Conservation (phyloP, 2,888 invertebrate species). For the Tinea trinotella region DNA sequence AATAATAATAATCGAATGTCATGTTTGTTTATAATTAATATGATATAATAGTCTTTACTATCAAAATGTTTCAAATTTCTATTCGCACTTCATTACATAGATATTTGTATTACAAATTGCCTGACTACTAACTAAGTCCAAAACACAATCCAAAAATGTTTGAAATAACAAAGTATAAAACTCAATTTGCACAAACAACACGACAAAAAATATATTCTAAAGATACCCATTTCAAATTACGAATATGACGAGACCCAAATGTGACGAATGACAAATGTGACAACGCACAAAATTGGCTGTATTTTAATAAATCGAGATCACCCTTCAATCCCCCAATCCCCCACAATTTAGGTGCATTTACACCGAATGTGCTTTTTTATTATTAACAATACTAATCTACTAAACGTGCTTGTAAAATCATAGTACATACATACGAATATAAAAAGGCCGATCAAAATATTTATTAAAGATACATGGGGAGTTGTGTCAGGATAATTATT, state of each 20-base stretch:
- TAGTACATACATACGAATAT: too few species aligned
- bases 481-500: too few species aligned
- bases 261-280: slow-evolving; percentile 13
- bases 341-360: not conserved
- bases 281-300: not conserved
- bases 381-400: too few species aligned
- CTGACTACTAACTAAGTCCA: not conserved
- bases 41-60: too few species aligned
- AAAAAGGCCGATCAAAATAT: too few species aligned
- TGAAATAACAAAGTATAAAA: not conserved
- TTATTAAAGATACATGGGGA: too few species aligned
- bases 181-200: slow-evolving; percentile 12
- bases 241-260: slow-evolving; percentile 6
- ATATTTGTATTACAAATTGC: too few species aligned
- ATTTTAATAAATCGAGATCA: slow-evolving; percentile 9
- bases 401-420: too few species aligned
- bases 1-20: too few species aligned
- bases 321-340: not conserved
- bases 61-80: too few species aligned
- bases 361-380: not conserved
- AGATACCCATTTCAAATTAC: slow-evolving; percentile 6
- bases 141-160: not conserved
- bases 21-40: too few species aligned
- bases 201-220: not conserved
- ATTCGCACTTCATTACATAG: too few species aligned